These are phyloP conservation scores for Microvelia longipes DNA, from an alignment of 1,140 invertebrate species.

Conservation along the genomic window DNA sequence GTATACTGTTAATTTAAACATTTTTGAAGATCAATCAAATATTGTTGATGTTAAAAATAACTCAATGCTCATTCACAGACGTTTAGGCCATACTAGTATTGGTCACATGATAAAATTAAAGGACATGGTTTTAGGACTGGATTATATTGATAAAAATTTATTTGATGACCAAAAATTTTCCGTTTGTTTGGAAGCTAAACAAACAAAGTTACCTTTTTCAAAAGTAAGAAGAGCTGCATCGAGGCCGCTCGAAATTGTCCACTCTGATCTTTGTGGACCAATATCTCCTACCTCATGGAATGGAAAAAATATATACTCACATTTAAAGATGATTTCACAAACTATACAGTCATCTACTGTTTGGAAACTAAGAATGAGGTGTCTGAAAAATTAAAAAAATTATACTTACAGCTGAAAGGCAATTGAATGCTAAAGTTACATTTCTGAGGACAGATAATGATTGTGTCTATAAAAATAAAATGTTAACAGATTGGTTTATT, in stretches of 20 bases:
- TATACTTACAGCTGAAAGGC: background rate
- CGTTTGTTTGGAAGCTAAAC: background rate
- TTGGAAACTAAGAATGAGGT: background rate
- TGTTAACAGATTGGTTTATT: background rate
- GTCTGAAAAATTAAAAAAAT: background rate
- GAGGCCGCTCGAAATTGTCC: background rate
- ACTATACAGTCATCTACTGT: slow-evolving; percentile 24
- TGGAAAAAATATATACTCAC: slow-evolving; percentile 27
- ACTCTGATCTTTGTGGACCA: slow-evolving; percentile 2
- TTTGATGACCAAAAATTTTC: background rate
- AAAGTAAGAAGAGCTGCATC: background rate
- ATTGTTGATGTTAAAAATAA: background rate
- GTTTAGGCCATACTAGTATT: background rate
- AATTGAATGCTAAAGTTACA: background rate
- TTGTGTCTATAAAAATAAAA: background rate
- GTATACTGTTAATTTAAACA: background rate
- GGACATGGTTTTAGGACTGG: background rate
- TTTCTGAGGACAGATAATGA: background rate
- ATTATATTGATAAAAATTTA: background rate
- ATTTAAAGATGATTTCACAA: slow-evolving; percentile 29
- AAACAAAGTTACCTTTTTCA: background rate
- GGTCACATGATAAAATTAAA: background rate
- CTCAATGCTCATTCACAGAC: background rate
- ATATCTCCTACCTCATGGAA: background rate
- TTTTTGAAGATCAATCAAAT: background rate